Evolutionary conservation across 2,797 vertebrate species (phyloP).

Genomic region (Ctenopoma kingsleyae): DNA sequence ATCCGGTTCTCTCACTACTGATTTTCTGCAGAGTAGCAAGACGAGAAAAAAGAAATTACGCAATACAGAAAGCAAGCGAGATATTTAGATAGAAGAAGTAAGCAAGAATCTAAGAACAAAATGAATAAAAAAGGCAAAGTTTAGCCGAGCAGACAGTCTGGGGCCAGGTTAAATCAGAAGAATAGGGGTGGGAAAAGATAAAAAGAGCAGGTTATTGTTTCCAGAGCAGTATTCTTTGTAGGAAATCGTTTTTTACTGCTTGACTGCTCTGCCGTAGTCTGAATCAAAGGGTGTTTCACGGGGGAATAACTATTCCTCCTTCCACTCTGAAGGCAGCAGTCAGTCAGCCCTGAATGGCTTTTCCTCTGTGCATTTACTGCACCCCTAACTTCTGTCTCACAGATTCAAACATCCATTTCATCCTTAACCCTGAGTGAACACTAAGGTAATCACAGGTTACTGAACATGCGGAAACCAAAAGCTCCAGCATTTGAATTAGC

Average conservation of each 20-base stretch:
- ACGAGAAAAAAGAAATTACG: not conserved
- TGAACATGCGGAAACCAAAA: not conserved
- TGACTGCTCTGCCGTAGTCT: slow-evolving; percentile 59
- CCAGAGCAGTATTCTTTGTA: slow-evolving; percentile 53
- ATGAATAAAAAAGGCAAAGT: not conserved
- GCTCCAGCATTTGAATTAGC: not conserved
- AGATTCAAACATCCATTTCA: slow-evolving; percentile 22
- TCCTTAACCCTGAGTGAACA: slow-evolving; percentile 3
- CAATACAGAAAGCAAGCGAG: not conserved
- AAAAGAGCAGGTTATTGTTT: slow-evolving; percentile 60
- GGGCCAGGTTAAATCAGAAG: slow-evolving; percentile 20
- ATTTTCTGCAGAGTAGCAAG: slow-evolving; percentile 5
- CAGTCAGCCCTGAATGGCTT: slow-evolving; percentile 39
- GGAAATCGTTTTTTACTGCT: slow-evolving; percentile 68
- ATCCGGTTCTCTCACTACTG: not conserved
- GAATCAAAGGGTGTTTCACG: slow-evolving; percentile 61
- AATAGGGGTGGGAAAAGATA: slow-evolving; percentile 29
- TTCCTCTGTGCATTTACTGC: slow-evolving; percentile 25
- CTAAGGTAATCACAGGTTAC: slow-evolving; percentile 8
- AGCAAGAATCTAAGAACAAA: slow-evolving; percentile 8
- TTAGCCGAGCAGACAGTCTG: slow-evolving; percentile 7
- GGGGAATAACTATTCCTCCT: slow-evolving; percentile 50
- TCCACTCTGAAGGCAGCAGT: slow-evolving; percentile 42
- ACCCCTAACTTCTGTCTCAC: slow-evolving; percentile 32
- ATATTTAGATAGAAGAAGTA: not conserved